phyloP scores from a whole-genome alignment of 2,797 vertebrate genomes.

The Okamejei kenojei region DNA sequence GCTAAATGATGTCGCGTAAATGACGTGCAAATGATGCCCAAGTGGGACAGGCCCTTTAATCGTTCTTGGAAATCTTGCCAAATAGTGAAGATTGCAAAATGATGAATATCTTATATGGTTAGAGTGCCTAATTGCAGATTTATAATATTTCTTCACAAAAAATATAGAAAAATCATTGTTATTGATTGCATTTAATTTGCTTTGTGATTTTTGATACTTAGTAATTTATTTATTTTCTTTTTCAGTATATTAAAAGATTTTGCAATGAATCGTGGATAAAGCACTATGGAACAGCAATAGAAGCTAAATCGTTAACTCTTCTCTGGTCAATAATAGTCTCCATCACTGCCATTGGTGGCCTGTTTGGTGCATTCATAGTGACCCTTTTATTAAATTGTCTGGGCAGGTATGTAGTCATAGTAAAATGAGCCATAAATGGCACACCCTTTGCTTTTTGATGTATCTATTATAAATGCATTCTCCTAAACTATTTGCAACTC shows the following conservation, averaged over 20 bases:
- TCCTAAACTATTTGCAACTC: background rate
- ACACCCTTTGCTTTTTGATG: background rate
- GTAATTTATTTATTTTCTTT: constrained; percentile 33
- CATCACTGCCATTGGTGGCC: constrained; percentile 84
- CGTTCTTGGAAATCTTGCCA: background rate
- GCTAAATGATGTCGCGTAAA: too few species aligned
- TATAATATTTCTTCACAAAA: background rate
- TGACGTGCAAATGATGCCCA: too few species aligned
- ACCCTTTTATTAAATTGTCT: constrained; percentile 69
- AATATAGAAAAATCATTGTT: background rate
- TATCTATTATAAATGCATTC: background rate
- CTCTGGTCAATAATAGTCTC: constrained; percentile 92
- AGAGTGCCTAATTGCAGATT: background rate
- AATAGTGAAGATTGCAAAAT: background rate
- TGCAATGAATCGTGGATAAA: constrained; percentile 79
- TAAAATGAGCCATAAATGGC: background rate
- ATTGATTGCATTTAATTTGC: constrained; percentile 12
- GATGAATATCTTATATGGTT: background rate
- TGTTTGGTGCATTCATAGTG: constrained; percentile 71
- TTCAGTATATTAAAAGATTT: constrained; percentile 80
- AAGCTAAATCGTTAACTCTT: constrained; percentile 59
- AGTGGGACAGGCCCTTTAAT: background rate
- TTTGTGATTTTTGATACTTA: background rate
- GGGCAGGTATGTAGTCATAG: constrained; percentile 68
- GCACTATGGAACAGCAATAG: constrained; percentile 58